Percentiles rank a stretch among this genome's conserved stretches.
phyloP scores from a whole-genome alignment of 2,888 invertebrate genomes.

The Caenorhabditis imperialis region DNA sequence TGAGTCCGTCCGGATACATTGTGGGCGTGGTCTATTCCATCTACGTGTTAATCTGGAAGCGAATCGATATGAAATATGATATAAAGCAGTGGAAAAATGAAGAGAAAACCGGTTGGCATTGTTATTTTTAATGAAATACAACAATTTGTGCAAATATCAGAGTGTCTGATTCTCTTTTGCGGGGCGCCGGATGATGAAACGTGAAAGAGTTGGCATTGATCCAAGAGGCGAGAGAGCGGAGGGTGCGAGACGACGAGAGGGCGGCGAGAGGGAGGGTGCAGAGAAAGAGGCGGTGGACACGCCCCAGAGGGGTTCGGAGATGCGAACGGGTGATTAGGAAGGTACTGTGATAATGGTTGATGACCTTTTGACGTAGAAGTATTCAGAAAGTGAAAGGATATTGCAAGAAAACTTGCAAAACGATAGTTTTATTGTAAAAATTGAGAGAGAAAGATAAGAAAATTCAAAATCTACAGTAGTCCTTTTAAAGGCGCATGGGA shows the following conservation, averaged over 20 bases:
- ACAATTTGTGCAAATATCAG: background rate
- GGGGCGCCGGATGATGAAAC: slow-evolving; percentile 48
- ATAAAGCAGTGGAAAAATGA: background rate
- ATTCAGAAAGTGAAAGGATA: too few relatives aligned
- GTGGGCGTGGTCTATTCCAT: slow-evolving; percentile 20
- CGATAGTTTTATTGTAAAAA: too few relatives aligned
- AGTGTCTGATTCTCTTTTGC: background rate
- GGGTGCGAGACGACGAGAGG: slow-evolving; percentile 18
- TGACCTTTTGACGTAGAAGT: too few relatives aligned
- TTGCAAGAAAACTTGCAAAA: too few relatives aligned
- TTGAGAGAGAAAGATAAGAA: too few relatives aligned
- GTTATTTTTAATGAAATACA: slow-evolving; percentile 2
- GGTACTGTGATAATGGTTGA: too few relatives aligned
- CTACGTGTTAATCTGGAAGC: slow-evolving; percentile 18
- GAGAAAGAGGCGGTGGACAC: too few relatives aligned
- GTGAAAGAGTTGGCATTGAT: slow-evolving; percentile 51
- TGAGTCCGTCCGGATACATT: slow-evolving; percentile 51
- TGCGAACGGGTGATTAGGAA: too few relatives aligned
- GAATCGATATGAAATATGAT: slow-evolving; percentile 1
- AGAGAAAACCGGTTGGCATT: background rate
- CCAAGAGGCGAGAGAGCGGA: slow-evolving; percentile 43
- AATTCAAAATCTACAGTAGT: too few relatives aligned
- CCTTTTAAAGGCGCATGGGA: too few relatives aligned
- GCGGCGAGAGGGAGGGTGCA: background rate
- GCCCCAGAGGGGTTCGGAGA: too few relatives aligned